phyloP scores from a whole-genome alignment of 2,888 invertebrate genomes.

The Cantharis lateralis region DNA sequence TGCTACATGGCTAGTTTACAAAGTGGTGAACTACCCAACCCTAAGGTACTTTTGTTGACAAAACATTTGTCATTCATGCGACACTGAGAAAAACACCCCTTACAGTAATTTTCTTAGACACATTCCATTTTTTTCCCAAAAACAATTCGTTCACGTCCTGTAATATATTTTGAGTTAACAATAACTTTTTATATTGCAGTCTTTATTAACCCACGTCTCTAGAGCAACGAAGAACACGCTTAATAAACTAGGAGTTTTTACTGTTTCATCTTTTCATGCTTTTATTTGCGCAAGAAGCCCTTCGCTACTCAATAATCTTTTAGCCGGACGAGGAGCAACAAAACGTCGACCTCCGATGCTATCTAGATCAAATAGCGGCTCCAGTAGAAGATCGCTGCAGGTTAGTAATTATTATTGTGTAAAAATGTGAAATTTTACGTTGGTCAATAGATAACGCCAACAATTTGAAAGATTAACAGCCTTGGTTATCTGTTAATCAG shows the following conservation, averaged over 20 bases:
- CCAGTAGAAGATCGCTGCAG: slow-evolving; percentile 86
- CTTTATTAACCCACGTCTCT: slow-evolving; percentile 91
- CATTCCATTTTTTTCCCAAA: background rate
- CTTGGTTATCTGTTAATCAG: background rate
- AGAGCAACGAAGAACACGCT: slow-evolving; percentile 92
- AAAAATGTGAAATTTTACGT: background rate
- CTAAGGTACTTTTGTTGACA: slow-evolving; percentile 73
- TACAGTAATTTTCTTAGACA: background rate
- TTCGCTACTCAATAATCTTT: slow-evolving; percentile 86
- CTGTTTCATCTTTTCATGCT: slow-evolving; percentile 96
- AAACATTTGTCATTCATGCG: slow-evolving; percentile 1
- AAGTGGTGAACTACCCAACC: slow-evolving; percentile 94
- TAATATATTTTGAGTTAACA: background rate
- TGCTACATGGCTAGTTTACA: slow-evolving; percentile 98
- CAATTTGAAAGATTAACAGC: background rate
- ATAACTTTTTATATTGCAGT: slow-evolving; percentile 64
- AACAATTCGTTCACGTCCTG: background rate
- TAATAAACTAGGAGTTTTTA: slow-evolving; percentile 95
- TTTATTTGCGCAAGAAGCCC: slow-evolving; percentile 96
- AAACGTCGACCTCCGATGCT: slow-evolving; percentile 88
- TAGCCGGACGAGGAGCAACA: slow-evolving; percentile 89
- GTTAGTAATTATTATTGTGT: slow-evolving; percentile 53
- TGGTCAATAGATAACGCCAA: background rate
- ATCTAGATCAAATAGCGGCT: slow-evolving; percentile 87
- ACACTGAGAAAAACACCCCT: background rate